Evolutionary conservation across 2,888 invertebrate species (phyloP), one percentile per base, ranked within the genome.

Genomic region (Stenichneumon culpator): DNA sequence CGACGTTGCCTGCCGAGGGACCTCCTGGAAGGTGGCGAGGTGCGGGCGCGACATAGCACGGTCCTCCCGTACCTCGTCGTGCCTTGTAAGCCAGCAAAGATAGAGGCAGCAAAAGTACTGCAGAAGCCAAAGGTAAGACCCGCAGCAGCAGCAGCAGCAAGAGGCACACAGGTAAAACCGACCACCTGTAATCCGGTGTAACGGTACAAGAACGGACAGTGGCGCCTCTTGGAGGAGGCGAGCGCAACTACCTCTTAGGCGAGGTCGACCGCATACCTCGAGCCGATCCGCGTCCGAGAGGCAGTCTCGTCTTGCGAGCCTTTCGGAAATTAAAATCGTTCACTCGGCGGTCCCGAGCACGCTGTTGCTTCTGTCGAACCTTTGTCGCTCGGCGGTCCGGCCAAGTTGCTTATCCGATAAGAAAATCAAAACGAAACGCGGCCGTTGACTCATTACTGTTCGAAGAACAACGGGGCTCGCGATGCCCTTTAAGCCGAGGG

Each of bases 221-320:
- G 92, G 93, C 92, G 93, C 92, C 91, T 84, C 89, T 88, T 82
- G 83, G 87, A 87, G 86, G 82, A 87, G 79, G 67, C 79, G 79
- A 74, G 67, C 70, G 83, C 73, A 90, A 89, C 89, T 89, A 89
- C 83, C 88, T 89, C 91, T 91, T 92, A 94, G 93, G 93, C 93
- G 93, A 94, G 93, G 93, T 93, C 93, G 93, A 88, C 91, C 92
- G 93, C 93, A 94, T 93, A 93, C 93, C 93, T 92, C 90, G 90
- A 90, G 89, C 89, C 89, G 92, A 93, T 91, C 84, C 92, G 92
- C 93, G 92, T 92, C 89, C 91, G 87, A 90, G 89, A 92, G 91
- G 91, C 90, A 89, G 88, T 88, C 86, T 89, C 86, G 87, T 87
- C 86, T 83, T 86, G 82, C 83, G 83, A 87, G 89, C 86, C 87